Base-by-base conservation (phyloP, 2,888 invertebrate genomes). In the Watsonalla cultraria region DNA sequence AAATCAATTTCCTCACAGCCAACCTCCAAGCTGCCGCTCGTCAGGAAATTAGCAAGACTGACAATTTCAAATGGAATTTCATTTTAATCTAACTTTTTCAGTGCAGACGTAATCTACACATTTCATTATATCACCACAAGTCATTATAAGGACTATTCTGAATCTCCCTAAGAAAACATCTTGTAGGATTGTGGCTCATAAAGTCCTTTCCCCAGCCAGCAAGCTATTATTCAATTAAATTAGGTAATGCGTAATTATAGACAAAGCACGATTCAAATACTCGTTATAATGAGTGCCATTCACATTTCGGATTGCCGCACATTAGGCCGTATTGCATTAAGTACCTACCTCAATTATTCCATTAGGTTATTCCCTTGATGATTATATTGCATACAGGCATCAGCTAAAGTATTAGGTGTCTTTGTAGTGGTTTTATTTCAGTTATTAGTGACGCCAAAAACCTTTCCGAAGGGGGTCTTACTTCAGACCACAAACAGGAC, bases 1-100 rank as follows among this genome's bases (percentile, higher is more conserved):
- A 65, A 76, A 76, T 74, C 72, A 76, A 78, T 78, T 78, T 78
- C 71, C 69, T 53, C 52, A 33, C 53, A 49, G 54, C 52, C 60
- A 48, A 53, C 55, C 46, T 48, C 54, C 51, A 49, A 39, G 39
- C 51, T 33, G 48, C 51, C 51, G 13, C 46, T 51, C 53, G 55
- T 54, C 55, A 61, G 64, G 62, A 65, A 66, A 64, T 66, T 65
- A 52, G 15, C 45, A 54, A 33, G 14, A 52, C 50, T 57, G 47
- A 52, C 46, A 46, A 46, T 46, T 14, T 45, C 45, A 39, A 49
- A 39, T 50, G 47, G 7, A 49, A 14, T 14, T 49, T 33, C 14
- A 48, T 48, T 48, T 48, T 14, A 37, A 24, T 48, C 37, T 13
- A 48, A 7, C 37, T 48, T 37, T 9, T n/a, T 48, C 24, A 35